Evolutionary conservation across 2,888 invertebrate species (phyloP), one percentile per base, ranked within the genome.

Genomic region (Epirrhoe tristata): DNA sequence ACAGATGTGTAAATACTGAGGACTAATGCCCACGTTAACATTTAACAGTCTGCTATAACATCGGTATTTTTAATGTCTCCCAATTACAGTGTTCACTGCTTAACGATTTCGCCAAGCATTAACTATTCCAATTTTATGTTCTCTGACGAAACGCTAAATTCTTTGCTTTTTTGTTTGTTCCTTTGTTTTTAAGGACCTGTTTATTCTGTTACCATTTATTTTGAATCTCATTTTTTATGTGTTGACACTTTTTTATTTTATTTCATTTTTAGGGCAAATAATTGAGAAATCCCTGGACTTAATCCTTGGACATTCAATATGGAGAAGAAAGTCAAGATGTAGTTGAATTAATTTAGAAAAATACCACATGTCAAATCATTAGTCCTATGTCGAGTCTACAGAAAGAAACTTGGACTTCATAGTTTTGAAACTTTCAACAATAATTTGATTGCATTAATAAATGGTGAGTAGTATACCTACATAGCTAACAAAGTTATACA

Each of bases 111-210:
- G 83, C 85, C 86, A 88, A 86, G 87, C 87, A 87, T 90, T 91
- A 89, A 91, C 93, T 91, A 91, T 92, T 88, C 87, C 90, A 87
- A 90, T 91, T 93, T 93, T 92, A 93, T 91, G 93, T 89, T 86
- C 81, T 73, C 81, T 76, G 77, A 78, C 81, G 79, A 84, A 87
- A 89, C 78, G 87, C 80, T 84, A 89, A 88, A 88, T 89, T 82
- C 84, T 81, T 79, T 32, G 43, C 14, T 52, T 68, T 67, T 60
- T 68, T 54, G 32, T 5, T 32, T 31, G 31, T 34, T 39, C 12
- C 39, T 43, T 46, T 43, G 16, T 16, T 51, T 57, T 53, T 43
- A 43, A 4, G 39, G 39, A 43, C 39, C 5, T 43, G 12, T 12
- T 39, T 39, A 10, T 39, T 24, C 24, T 24, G 24, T 24, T 24